Percentiles rank a stretch among this genome's conserved stretches.
Conservation (phyloP, 2,113 vertebrate species). For the Coptodon rendalli region DNA sequence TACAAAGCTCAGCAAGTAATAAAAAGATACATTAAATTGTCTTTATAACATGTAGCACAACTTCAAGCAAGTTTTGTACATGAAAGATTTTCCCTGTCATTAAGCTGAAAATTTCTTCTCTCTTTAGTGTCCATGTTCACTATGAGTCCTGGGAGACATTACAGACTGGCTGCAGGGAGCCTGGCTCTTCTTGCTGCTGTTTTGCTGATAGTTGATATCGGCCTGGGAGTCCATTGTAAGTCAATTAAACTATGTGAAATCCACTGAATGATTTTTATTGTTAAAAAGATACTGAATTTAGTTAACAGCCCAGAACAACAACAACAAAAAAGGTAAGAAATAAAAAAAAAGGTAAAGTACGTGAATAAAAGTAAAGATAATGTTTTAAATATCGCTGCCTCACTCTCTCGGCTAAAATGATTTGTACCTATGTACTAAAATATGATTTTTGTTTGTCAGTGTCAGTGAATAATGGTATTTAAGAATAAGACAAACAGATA, state of each 20-base stretch:
- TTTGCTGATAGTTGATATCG: conserved; percentile 12
- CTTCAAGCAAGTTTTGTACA: background rate
- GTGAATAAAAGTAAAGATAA: too few relatives aligned
- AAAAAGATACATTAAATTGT: background rate
- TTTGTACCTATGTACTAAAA: background rate
- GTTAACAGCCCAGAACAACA: background rate
- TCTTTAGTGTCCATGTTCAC: background rate
- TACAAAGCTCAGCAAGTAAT: background rate
- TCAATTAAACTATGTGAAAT: background rate
- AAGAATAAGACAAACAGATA: background rate
- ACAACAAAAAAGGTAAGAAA: background rate
- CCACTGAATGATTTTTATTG: background rate
- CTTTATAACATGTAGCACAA: background rate
- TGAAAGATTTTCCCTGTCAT: background rate
- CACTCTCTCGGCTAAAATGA: background rate
- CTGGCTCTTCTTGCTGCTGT: conserved; percentile 7
- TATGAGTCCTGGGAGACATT: background rate
- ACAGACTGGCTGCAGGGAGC: background rate
- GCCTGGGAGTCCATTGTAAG: conserved; percentile 31
- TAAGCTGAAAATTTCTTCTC: background rate
- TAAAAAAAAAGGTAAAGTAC: background rate
- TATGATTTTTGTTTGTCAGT: background rate
- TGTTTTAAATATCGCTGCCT: background rate
- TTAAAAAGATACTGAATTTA: background rate
- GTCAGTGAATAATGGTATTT: background rate